Base-by-base conservation (phyloP, 2,797 vertebrate species). In the Acropternis orthonyx region DNA sequence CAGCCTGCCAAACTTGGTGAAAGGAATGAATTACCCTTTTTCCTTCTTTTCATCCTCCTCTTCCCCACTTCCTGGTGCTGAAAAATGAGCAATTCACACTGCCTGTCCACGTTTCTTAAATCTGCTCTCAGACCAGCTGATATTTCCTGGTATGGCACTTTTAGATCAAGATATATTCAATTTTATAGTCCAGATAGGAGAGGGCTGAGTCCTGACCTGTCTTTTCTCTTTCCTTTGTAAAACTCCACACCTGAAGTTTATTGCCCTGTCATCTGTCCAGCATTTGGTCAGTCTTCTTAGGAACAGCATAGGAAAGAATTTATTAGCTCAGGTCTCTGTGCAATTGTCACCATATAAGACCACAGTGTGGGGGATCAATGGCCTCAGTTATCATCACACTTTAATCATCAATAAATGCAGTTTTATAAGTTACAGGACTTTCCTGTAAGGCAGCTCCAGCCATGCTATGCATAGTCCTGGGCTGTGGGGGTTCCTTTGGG, bases 401-500 rank as follows among this genome's bases (percentile, higher is more conserved):
- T 76, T 32, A 44, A 30, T 28, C 30, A 54, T 27, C 51, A 36
- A 73, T 39, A 39, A 0, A 22, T 26, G 6, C 7, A 43, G 15
- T 63, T 82, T 54, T 39, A 2, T 7, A 13, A 61, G 14, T 56
- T 51, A 9, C 8, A 4, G 30, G 13, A 37, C 26, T 49, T 81
- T 65, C 34, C 49, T 11, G 7, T 44, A 43, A 16, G 2, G 3
- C 67, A 63, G 16, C 9, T 79, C 54, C 28, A 91, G 15, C 18
- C 23, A 8, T 1, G 18, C 34, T 1, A 0, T 32, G 27, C 23
- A 18, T 24, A 34, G 28, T 37, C 30, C 63, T 73, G 36, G 34
- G 23, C 12, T 5, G 2, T 58, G 18, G 12, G n/a, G 6, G 3
- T 28, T 44, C 12, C 24, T 20, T 63, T 27, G 6, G 17, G 9